These are phyloP conservation scores for Ictidomys tridecemlineatus DNA, from an alignment of 2,113 vertebrate species.

Conservation along the genomic window DNA sequence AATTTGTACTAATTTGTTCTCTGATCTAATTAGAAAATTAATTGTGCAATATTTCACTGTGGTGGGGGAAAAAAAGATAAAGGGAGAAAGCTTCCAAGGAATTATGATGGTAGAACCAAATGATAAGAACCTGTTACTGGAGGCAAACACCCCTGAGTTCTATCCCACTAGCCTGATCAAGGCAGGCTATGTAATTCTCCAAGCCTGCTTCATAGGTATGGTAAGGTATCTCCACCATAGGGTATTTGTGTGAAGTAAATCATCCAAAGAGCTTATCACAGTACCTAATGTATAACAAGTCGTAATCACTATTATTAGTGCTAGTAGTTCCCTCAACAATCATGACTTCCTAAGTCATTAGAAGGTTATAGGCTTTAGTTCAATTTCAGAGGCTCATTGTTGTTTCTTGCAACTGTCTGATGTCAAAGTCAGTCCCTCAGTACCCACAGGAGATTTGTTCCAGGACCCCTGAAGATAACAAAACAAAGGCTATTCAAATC, in stretches of 20 bases:
- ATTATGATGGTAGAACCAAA: neutral
- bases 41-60: neutral
- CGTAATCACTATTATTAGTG: neutral
- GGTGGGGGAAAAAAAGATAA: neutral
- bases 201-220: neutral
- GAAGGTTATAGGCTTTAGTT: neutral
- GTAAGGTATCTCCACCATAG: neutral
- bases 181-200: neutral
- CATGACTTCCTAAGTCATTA: neutral
- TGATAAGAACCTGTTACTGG: rapidly evolving
- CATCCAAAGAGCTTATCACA: neutral
- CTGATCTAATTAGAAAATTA: neutral
- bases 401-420: neutral
- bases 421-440: neutral
- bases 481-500: neutral
- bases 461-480: neutral
- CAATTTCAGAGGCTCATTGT: neutral
- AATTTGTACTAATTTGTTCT: neutral
- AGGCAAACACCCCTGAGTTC: neutral
- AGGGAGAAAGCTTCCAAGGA: neutral
- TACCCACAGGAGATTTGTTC: neutral
- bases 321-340: neutral
- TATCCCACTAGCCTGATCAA: neutral
- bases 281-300: neutral
- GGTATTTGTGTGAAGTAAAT: neutral